Evolutionary conservation across 2,797 vertebrate genomes (phyloP), one percentile per base, ranked within the genome.

Genomic region (Platalea minor): DNA sequence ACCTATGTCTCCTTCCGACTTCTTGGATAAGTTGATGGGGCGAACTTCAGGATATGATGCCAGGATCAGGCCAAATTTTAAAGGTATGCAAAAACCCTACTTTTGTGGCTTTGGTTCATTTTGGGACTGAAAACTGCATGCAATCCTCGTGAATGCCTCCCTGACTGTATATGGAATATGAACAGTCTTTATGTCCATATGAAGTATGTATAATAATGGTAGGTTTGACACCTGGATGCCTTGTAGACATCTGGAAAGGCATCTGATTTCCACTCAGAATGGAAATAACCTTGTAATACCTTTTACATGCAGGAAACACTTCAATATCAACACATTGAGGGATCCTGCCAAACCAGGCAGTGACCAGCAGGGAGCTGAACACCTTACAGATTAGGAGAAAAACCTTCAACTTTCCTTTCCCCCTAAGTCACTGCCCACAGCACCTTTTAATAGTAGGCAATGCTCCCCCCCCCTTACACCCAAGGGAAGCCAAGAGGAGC

Each of bases 1-100:
- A 70, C 99, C 99, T 19, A 99, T 99, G 99, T 99, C 99, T 64
- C 99, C 99, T 70, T 99, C 99, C 0, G 99, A 99, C 97, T 99
- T 99, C 98, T 97, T 99, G 98, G 99, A 99, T 97, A 99, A 99
- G 91, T 96, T 99, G 95, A 99, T 99, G 99, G 99, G 99, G 76
- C 98, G 99, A 96, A 99, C 99, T 60, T 99, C 99, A 50, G 99
- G 99, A 92, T 99, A 99, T 1, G 99, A 99, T 72, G 99, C 99
- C 97, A 99, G 99, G 97, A 99, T 99, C 98, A 98, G 99, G 96
- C 99, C 99, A 56, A 99, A 99, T 97, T 99, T 99, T 93, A 99
- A 99, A 99, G 99, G 99, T 99, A 99, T 37, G 96, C 11, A 61
- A 54, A 90, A 35, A 1, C 15, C 33, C 16, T 8, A 67, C 41